Evolutionary conservation across 1,140 invertebrate genomes (phyloP).

Genomic region (Sarcophaga peregrina): DNA sequence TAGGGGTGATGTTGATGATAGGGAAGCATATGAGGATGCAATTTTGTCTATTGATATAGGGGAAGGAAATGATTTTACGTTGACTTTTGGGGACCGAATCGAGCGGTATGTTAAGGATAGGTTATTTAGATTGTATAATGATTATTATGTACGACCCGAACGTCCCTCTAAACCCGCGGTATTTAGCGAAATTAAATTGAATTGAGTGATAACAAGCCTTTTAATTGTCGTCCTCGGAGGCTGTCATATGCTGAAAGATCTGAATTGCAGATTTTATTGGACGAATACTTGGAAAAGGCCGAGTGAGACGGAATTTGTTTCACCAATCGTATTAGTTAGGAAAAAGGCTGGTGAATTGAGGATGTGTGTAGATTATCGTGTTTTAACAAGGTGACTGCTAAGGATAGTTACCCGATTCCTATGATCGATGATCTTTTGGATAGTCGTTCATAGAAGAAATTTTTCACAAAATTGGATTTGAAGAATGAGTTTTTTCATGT

Average conservation of each 20-base stretch:
- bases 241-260: background rate
- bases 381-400: slow-evolving; percentile 6
- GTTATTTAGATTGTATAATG: background rate
- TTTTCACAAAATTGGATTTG: slow-evolving; percentile 29
- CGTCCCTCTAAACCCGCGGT: background rate
- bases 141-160: background rate
- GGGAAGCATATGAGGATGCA: too few species aligned
- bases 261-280: background rate
- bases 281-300: background rate
- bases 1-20: background rate
- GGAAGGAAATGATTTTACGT: too few species aligned
- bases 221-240: background rate
- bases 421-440: slow-evolving; percentile 19
- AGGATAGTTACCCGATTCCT: slow-evolving; percentile 32
- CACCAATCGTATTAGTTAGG: slow-evolving; percentile 27
- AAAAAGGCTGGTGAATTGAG: slow-evolving; percentile 32
- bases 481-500: slow-evolving; percentile 32
- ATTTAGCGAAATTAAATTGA: slow-evolving; percentile 4
- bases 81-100: too few species aligned
- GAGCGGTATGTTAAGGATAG: background rate
- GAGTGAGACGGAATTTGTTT: slow-evolving; percentile 15
- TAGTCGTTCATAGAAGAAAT: background rate
- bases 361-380: slow-evolving; percentile 28
- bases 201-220: background rate
- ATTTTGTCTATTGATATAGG: background rate